Base-by-base conservation (phyloP, 2,888 invertebrate species). In the Corythucha ciliata region DNA sequence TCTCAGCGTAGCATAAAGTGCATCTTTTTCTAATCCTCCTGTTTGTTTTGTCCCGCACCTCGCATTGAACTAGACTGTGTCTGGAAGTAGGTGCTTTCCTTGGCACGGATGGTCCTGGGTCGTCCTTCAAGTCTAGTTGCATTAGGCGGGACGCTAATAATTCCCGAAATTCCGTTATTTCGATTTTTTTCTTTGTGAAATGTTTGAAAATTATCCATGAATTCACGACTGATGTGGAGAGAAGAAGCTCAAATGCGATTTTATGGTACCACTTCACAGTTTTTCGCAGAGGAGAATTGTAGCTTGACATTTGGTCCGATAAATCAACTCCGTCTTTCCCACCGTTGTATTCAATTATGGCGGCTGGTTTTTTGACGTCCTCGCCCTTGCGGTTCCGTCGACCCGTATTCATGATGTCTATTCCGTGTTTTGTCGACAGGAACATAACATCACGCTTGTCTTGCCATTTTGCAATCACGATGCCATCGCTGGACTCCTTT, bases 261-360 rank as follows among this genome's bases (percentile, higher is more conserved):
- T 61, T 59, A 29, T 54, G 27, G 29, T 58, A 59, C 57, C 58
- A 60, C 33, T 57, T 56, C 6, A 57, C 24, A 8, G 49, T 55
- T 57, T 48, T 55, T 41, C 62, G 49, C 18, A 61, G 53, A 41
- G 61, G 62, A 42, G 63, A 62, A 37, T 59, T 60, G 59, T 63
- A 65, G 22, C 61, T 61, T 32, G 49, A 60, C 61, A 64, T 61
- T 56, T 63, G 63, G 56, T 63, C 62, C 21, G 62, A 63, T 22
- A 61, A 53, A 56, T 65, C 63, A 41, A 65, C 63, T 26, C 63
- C 62, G 51, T 60, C 55, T 56, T 64, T 65, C 27, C 61, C 64
- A 59, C 59, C 62, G 50, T 63, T 64, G 52, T 63, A 62, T 14
- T 59, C 60, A 24, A 59, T 26, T 55, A 63, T 48, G 40, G 61